These are phyloP conservation scores for Lepus oiostolus DNA, from an alignment of 2,797 vertebrate species.

Conservation along the genomic window DNA sequence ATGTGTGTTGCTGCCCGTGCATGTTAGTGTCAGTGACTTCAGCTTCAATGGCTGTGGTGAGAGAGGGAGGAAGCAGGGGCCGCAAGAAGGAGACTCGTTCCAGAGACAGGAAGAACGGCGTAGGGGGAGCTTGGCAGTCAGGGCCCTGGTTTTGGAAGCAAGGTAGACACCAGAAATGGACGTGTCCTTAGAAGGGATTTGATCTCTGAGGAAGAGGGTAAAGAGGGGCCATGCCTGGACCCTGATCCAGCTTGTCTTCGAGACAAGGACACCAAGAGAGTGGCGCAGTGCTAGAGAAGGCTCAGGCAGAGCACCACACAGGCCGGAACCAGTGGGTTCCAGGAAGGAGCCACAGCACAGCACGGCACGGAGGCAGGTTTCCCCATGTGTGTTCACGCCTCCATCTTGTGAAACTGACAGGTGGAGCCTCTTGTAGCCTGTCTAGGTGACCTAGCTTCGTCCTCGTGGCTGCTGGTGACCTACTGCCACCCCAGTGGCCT, in stretches of 20 bases:
- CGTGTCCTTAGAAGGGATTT: fast-evolving
- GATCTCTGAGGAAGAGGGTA: not conserved
- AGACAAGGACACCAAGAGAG: not conserved
- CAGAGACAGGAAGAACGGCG: not conserved
- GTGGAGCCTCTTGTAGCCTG: too few species aligned
- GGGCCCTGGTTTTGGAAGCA: not conserved
- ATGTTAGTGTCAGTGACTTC: not conserved
- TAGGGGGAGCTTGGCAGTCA: not conserved
- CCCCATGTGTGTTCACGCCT: fast-evolving
- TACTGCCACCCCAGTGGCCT: too few species aligned
- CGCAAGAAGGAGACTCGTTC: not conserved
- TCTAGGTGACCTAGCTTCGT: not conserved
- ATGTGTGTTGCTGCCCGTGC: too few species aligned
- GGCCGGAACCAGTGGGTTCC: not conserved
- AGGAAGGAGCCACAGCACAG: not conserved
- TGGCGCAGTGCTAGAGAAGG: too few species aligned
- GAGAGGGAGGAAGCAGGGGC: not conserved
- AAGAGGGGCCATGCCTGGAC: not conserved
- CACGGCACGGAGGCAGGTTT: not conserved
- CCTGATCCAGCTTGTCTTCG: not conserved
- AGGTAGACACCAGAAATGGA: not conserved
- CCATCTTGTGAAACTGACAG: fast-evolving
- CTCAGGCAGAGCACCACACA: fast-evolving
- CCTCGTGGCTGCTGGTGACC: too few species aligned
- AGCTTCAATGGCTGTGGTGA: not conserved